Evolutionary conservation across 2,113 vertebrate species (phyloP).

Genomic region (Dipodomys spectabilis): DNA sequence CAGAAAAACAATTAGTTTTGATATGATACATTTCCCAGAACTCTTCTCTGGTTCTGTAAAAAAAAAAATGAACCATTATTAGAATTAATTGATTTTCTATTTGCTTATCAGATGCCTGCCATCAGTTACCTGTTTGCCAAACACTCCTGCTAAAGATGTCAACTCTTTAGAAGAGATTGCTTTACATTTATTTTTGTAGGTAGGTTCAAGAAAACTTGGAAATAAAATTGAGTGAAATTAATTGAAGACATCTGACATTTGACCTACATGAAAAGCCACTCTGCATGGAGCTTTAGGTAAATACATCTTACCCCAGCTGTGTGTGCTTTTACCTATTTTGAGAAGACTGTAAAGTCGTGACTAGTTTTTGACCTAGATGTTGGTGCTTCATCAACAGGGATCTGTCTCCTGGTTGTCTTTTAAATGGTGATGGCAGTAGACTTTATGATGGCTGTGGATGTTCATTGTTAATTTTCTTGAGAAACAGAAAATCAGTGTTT

Average conservation of each 20-base stretch:
- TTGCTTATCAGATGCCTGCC: neutral
- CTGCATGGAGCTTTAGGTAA: neutral
- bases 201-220: neutral
- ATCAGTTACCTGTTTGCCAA: neutral
- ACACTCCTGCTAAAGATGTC: neutral
- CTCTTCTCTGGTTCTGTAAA: neutral
- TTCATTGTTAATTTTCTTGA: constrained; percentile 14
- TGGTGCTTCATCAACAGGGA: neutral
- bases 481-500: constrained; percentile 5
- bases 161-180: neutral
- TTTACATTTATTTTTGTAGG: neutral
- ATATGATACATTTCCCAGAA: neutral
- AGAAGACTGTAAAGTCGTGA: neutral
- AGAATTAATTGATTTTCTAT: neutral
- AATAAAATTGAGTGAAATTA: neutral
- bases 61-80: neutral
- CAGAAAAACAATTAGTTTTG: neutral
- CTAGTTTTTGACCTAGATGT: neutral
- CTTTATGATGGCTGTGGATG: neutral
- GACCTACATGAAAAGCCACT: neutral
- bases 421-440: neutral
- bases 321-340: neutral
- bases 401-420: neutral
- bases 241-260: neutral
- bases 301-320: neutral